phyloP scores from a whole-genome alignment of 1,140 invertebrate species.

The Ips typographus region DNA sequence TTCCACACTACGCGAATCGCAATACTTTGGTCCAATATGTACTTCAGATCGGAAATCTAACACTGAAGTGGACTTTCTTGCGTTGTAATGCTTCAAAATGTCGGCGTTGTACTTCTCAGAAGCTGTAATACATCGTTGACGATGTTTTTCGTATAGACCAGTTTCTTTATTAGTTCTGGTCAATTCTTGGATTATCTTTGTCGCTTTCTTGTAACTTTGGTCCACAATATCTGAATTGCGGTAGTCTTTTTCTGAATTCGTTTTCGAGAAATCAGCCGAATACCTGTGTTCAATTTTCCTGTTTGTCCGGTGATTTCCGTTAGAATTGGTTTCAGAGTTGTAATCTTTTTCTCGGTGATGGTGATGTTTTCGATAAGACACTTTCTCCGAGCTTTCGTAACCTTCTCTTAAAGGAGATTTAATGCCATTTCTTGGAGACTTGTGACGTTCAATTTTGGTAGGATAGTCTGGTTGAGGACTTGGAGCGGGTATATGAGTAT shows the following conservation, averaged over 20 bases:
- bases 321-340: conserved; percentile 59
- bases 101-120: conserved; percentile 50
- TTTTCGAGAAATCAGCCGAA: conserved; percentile 36
- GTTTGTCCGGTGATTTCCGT: conserved; percentile 45
- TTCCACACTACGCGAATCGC: conserved; percentile 44
- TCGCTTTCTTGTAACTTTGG: conserved; percentile 51
- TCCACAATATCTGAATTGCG: conserved; percentile 43
- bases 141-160: conserved; percentile 47
- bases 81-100: conserved; percentile 49
- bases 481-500: conserved; percentile 50
- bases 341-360: conserved; percentile 54
- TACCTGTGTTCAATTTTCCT: conserved; percentile 40
- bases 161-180: conserved; percentile 46
- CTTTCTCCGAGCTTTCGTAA: conserved; percentile 48
- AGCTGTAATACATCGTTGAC: conserved; percentile 48
- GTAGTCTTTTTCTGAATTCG: conserved; percentile 40
- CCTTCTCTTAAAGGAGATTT: conserved; percentile 50
- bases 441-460: conserved; percentile 49
- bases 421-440: conserved; percentile 51
- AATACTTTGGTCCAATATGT: conserved; percentile 47
- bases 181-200: conserved; percentile 50
- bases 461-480: conserved; percentile 44
- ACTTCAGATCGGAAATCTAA: conserved; percentile 50
- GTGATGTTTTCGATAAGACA: conserved; percentile 49
- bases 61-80: conserved; percentile 50